phyloP scores from a whole-genome alignment of 2,888 invertebrate genomes.

The Argyresthia goedartella region DNA sequence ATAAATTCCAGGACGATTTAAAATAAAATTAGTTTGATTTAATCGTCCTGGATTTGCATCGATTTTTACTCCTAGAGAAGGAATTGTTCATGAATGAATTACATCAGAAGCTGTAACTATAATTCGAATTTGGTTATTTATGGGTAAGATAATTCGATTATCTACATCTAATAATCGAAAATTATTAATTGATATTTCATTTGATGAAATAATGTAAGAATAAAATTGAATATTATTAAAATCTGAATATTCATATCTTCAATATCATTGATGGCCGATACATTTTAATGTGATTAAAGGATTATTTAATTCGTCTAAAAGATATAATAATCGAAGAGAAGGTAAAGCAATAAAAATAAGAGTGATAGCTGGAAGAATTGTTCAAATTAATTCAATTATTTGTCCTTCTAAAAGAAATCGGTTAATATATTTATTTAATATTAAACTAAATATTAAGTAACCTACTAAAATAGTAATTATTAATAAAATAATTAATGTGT shows the following conservation, averaged over 20 bases:
- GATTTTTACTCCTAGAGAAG: conserved; percentile 73
- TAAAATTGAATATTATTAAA: conserved; percentile 73
- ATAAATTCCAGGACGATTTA: conserved; percentile 75
- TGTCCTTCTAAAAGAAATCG: conserved; percentile 70
- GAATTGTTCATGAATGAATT: conserved; percentile 76
- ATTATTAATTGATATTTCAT: conserved; percentile 37
- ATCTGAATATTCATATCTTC: conserved; percentile 77
- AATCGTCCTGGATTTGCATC: conserved; percentile 76
- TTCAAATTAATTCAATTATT: conserved; percentile 76
- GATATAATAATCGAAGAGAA: conserved; percentile 71
- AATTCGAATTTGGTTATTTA: conserved; percentile 74
- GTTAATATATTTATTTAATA: conserved; percentile 70
- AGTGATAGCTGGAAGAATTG: conserved; percentile 70
- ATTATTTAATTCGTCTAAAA: conserved; percentile 73
- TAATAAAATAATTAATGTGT: conserved; percentile 70
- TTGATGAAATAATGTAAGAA: conserved; percentile 67
- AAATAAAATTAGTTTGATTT: conserved; percentile 74
- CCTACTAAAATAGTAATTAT: conserved; percentile 73
- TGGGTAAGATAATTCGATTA: conserved; percentile 71
- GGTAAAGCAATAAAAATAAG: conserved; percentile 75
- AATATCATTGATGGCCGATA: conserved; percentile 77
- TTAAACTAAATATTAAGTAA: conserved; percentile 67
- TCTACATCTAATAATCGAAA: conserved; percentile 76
- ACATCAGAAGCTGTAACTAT: conserved; percentile 74
- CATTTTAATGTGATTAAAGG: conserved; percentile 72